Percentiles rank a stretch among this genome's conserved stretches.
Evolutionary conservation across 2,888 invertebrate genomes (phyloP).

Genomic region (Drosophila limbata): DNA sequence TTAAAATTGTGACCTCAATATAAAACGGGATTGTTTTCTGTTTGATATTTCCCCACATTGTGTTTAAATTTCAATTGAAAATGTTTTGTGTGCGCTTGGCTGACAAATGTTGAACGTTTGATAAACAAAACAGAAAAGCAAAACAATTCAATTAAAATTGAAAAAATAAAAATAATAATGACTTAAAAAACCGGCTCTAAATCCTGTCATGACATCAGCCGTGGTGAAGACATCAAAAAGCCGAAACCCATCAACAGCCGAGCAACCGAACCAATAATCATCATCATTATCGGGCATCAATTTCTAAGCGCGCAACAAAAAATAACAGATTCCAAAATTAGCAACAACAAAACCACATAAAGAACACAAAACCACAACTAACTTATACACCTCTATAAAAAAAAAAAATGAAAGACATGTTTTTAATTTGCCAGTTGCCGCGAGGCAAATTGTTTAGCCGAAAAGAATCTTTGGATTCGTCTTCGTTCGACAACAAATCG

Average conservation of each 20-base stretch:
- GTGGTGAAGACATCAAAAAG: conserved; percentile 40
- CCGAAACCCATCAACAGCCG: conserved; percentile 42
- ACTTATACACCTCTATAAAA: conserved; percentile 5
- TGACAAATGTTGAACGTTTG: neutral
- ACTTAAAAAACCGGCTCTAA: conserved; percentile 52
- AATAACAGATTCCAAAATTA: conserved; percentile 13
- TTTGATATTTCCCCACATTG: conserved; percentile 7
- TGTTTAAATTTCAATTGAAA: conserved; percentile 18
- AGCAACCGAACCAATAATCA: conserved; percentile 47
- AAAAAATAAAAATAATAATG: neutral
- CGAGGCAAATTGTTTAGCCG: conserved; percentile 31
- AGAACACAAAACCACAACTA: conserved; percentile 16
- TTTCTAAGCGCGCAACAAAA: conserved; percentile 47
- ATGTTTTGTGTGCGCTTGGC: conserved; percentile 10
- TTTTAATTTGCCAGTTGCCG: conserved; percentile 55
- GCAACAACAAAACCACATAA: conserved; percentile 6
- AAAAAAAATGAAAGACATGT: conserved; percentile 46
- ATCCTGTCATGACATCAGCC: conserved; percentile 72
- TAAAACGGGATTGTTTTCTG: conserved; percentile 17
- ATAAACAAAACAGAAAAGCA: conserved; percentile 10
- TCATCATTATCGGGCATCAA: conserved; percentile 64
- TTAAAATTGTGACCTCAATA: conserved; percentile 46
- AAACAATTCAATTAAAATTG: conserved; percentile 48
- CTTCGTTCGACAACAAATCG: conserved; percentile 28
- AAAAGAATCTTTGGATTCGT: conserved; percentile 30